Base-by-base conservation (phyloP, 1,140 invertebrate species). In the Cherax quadricarinatus region DNA sequence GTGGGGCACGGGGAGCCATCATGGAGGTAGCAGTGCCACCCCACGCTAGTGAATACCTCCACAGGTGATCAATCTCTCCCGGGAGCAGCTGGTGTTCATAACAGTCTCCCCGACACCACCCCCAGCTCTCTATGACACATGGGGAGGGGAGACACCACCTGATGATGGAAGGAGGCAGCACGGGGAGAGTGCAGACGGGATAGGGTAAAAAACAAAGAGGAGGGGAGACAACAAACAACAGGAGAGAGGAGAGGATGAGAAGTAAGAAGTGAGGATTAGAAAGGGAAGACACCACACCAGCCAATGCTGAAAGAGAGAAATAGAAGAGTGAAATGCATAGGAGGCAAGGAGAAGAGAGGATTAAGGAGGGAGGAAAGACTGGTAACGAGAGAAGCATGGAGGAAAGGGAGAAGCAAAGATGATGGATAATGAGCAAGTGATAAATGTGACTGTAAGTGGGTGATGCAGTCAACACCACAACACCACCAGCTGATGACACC, bases 41-140 rank as follows among this genome's bases (percentile, higher is more conserved):
- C 57, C 81, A 51, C n/a, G 16, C 81, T 49, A 53, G 14, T 51
- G n/a, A 83, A 30, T 57, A n/a, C 51, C 81, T 57, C 81, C 49
- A 83, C 81, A 57, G n/a, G 81, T 83, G 81, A 83, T 83, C 81
- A 51, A 48, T 83, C 81, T 83, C 81, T 57, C 16, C 51, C 48
- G 51, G 81, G 49, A 10, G 49, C 81, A 51, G 21, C 10, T 10
- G 73, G 73, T 10, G 41, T n/a, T 78, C 73, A 41, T 41, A 41
- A 41, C 30, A 41, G 30, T 41, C 21, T 16, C 14, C 66, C 21
- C 14, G 5, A 12, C 66, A 70, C 57, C 16, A 60, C 57, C 16
- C 57, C 57, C 57, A 60, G 9, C 57, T 60, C 57, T 60, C 57
- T 16, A n/a, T n/a, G 66, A 70, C 5, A 70, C 12, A 14, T 21